Evolutionary conservation across 2,888 invertebrate species (phyloP).

Genomic region (Seira ritae): DNA sequence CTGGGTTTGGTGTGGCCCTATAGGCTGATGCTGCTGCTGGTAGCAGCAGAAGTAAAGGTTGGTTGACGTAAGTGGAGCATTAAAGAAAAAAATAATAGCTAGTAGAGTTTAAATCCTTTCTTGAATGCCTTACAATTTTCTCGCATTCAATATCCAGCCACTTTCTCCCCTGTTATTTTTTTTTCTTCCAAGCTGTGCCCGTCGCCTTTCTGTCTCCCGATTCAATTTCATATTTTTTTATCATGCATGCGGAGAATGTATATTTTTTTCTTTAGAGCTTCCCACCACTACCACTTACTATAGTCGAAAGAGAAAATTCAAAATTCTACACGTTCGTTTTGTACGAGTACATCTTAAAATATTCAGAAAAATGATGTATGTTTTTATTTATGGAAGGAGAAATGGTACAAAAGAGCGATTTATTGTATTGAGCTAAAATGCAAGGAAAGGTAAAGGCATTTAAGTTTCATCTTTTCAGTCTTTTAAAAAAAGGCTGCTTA

Average conservation of each 20-base stretch:
- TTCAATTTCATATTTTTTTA: conserved; percentile 55
- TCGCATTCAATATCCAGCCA: conserved; percentile 57
- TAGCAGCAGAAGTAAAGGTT: conserved; percentile 13
- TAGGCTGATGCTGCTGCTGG: no score
- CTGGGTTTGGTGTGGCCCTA: conserved; percentile 27
- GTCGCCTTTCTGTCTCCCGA: conserved; percentile 33
- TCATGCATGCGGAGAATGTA: conserved; percentile 40
- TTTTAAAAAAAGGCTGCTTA: no score
- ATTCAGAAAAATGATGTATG: not conserved
- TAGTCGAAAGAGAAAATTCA: conserved; percentile 30
- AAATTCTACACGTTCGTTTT: not conserved
- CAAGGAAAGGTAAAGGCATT: not conserved
- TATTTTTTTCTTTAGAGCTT: no score
- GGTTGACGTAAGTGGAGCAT: conserved; percentile 62
- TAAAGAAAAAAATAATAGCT: conserved; percentile 62
- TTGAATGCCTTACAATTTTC: conserved; percentile 60
- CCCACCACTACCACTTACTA: no score
- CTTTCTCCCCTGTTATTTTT: not conserved
- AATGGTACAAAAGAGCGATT: not conserved
- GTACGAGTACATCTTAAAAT: not conserved
- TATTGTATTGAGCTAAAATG: not conserved
- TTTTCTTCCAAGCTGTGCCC: conserved; percentile 14
- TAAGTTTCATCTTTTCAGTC: no score
- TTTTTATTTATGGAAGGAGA: not conserved
- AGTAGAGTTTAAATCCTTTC: conserved; percentile 59